Conservation (phyloP, 2,797 vertebrate species). For the Alcedo atthis region DNA sequence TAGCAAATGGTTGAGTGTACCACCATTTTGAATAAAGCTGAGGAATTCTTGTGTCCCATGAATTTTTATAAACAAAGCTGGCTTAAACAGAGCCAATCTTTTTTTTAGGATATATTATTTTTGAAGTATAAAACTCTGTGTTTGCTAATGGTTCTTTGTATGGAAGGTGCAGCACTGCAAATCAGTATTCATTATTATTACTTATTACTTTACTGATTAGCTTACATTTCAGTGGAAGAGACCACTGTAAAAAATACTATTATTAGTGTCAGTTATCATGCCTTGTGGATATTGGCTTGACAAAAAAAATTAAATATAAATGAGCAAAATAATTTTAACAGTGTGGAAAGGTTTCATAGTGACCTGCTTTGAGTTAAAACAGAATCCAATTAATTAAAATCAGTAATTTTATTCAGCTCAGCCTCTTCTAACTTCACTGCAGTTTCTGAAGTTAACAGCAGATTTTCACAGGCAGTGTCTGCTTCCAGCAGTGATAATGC, state of each 20-base stretch:
- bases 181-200: background rate
- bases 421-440: too few relatives aligned
- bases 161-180: background rate
- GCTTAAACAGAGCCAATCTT: background rate
- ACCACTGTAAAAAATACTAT: background rate
- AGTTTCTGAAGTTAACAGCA: too few relatives aligned
- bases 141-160: background rate
- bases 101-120: background rate
- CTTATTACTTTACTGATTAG: background rate
- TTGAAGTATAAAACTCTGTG: background rate
- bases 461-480: too few relatives aligned
- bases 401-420: too few relatives aligned
- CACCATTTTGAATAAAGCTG: background rate
- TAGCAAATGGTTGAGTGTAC: background rate
- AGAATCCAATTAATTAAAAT: too few relatives aligned
- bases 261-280: background rate
- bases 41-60: background rate
- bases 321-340: background rate
- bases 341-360: background rate
- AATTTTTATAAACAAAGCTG: background rate
- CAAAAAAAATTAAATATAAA: background rate
- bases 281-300: background rate
- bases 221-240: background rate
- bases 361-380: too few relatives aligned
- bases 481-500: too few relatives aligned